These are phyloP conservation scores for Trogon melanurus DNA, from an alignment of 2,113 vertebrate species.

Conservation along the genomic window DNA sequence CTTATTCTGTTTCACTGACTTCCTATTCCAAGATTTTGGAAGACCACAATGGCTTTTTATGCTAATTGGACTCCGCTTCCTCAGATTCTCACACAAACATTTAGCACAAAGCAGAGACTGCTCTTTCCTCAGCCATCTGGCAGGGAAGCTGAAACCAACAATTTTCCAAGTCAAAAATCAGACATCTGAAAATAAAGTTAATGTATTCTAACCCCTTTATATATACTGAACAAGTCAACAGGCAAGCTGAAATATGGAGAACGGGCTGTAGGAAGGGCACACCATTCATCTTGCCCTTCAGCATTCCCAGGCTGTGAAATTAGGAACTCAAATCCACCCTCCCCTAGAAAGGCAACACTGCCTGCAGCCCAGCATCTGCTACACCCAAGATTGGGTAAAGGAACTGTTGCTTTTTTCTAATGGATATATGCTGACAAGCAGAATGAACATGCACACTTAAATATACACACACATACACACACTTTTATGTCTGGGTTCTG, in stretches of 20 bases:
- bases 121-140: constrained; percentile 78
- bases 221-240: not conserved
- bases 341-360: not conserved
- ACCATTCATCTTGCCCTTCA: not conserved
- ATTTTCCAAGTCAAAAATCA: constrained; percentile 75
- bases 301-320: not conserved
- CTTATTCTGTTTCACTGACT: constrained; percentile 7
- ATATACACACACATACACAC: not conserved
- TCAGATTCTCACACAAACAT: constrained; percentile 66
- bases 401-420: not conserved
- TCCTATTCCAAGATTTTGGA: constrained; percentile 20
- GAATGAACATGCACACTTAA: not conserved
- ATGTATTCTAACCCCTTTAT: constrained; percentile 32
- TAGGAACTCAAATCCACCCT: not conserved
- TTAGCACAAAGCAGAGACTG: constrained; percentile 69
- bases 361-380: not conserved
- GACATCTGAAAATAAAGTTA: constrained; percentile 63
- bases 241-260: not conserved
- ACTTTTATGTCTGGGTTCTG: fast-evolving
- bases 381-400: not conserved
- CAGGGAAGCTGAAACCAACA: constrained; percentile 74
- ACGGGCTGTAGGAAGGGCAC: not conserved
- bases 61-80: constrained; percentile 68
- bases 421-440: not conserved
- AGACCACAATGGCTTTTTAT: constrained; percentile 61